Base-by-base conservation (phyloP, 2,113 vertebrate genomes). In the Danionella cerebrum region DNA sequence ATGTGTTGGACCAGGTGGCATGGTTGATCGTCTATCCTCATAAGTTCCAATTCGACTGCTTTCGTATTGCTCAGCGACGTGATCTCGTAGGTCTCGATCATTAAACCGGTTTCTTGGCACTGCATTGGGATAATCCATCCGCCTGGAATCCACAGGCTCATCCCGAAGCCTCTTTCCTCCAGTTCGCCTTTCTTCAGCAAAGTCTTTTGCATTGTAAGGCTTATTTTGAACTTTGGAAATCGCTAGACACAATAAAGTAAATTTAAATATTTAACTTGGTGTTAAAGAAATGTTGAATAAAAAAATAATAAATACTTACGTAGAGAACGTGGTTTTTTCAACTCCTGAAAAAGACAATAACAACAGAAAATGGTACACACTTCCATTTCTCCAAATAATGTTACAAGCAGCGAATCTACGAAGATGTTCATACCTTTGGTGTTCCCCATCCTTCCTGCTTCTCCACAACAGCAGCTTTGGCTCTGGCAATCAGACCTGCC, bases 381-480 rank as follows among this genome's bases (percentile, higher is more conserved):
- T n/a, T n/a, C n/a, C n/a, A n/a, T n/a, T n/a, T n/a, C n/a, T n/a
- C n/a, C n/a, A n/a, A 33, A 1, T 6, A 33, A 33, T 2, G 1
- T 33, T 22, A 19, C 10, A n/a, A 55, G 11, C 18, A 47, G 29
- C 24, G 73, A 11, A 53, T 45, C 0, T 16, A 42, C 22, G 16
- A 31, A 2, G n/a, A 39, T 59, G 2, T 55, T 70, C 11, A 5
- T 65, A 89, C 86, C 78, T 48, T 38, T 50, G 85, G 86, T 24
- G 6, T 50, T 47, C 88, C 88, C 65, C 79, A 77, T 68, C 88
- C 87, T 45, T 89, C 84, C 27, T 90, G 83, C 53, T 84, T 82
- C 54, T 87, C 88, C 6, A 85, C 75, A 18, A 89, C 75, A 60
- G 86, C 85, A n/a, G 88, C 86, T 75, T 76, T 84, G 16, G 84